phyloP scores from a whole-genome alignment of 2,888 invertebrate species.

The Ophion ventricosus region DNA sequence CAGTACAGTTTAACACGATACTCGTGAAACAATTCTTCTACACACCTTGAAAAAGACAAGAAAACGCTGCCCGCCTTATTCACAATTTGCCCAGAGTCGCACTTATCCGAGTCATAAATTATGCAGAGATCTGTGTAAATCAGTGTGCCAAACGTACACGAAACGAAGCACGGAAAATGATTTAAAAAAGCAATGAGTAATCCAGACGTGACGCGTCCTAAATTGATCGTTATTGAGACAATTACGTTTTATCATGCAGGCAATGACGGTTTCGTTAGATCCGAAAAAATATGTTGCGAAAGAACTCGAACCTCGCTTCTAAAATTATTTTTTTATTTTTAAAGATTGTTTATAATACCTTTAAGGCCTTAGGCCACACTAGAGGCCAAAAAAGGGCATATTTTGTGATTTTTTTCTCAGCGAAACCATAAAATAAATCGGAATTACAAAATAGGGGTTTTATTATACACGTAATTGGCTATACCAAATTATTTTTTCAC shows the following conservation, averaged over 20 bases:
- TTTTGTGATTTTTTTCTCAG: no score
- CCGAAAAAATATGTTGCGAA: not conserved
- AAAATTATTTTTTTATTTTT: no score
- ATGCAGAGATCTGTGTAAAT: not conserved
- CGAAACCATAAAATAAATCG: no score
- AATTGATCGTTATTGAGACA: constrained; percentile 68
- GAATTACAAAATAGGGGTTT: no score
- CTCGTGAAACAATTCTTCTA: not conserved
- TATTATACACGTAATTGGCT: no score
- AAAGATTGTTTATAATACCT: no score
- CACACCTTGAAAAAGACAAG: not conserved
- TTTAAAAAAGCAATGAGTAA: not conserved
- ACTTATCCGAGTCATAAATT: not conserved
- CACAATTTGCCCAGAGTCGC: not conserved
- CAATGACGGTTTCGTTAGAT: not conserved
- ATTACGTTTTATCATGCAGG: constrained; percentile 67
- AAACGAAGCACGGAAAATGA: not conserved
- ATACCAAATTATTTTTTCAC: no score
- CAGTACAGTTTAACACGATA: not conserved
- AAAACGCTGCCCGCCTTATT: not conserved
- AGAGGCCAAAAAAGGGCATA: no score
- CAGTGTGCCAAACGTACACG: not conserved
- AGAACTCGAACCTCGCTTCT: not conserved
- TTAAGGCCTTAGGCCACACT: no score
- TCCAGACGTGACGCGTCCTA: constrained; percentile 20